Base-by-base conservation (phyloP, 2,113 vertebrate genomes). In the Callopanchax toddi region DNA sequence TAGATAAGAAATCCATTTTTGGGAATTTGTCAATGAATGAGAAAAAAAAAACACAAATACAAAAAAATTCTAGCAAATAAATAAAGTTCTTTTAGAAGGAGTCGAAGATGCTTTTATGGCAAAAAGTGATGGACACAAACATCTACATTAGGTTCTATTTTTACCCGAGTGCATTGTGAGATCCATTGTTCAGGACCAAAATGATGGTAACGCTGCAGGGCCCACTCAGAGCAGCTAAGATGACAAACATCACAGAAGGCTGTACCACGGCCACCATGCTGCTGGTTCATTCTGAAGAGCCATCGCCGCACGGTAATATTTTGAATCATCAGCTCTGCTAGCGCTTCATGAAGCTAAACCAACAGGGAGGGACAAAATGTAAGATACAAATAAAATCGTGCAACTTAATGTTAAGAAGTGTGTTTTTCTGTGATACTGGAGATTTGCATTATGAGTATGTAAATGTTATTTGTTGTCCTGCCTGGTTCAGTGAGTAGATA, bases 211-310 rank as follows among this genome's bases (percentile, higher is more conserved):
- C 94, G 87, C 74, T 87, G 79, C 17, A 86, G 73, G 43, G 90
- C 65, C 93, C 93, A 94, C 11, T 13, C 46, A 74, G 78, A 84
- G 84, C 94, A 93, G 54, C 77, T 57, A 20, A 97, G 75, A 52
- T 95, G 87, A 25, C 53, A 37, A 4, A 92, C 40, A n/a, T 97
- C 94, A 52, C 94, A 96, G 63, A 86, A 94, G 0, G 95, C 95
- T 1, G 89, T 95, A 49, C 94, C 94, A 0, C 89, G 78, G 5
- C 93, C 92, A 54, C 87, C 84, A 4, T 67, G 72, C 48, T 92
- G 94, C 0, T 70, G 68, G 18, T 96, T 92, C 60, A 90, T 86
- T 88, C 97, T 98, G 62, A 97, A 93, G 50, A 97, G 65, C 96
- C 96, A 97, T 29, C 93, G 92, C 32, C 40, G 79, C 73, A 97